Base-by-base conservation (phyloP, 1,140 invertebrate species). In the Lethocerus indicus region DNA sequence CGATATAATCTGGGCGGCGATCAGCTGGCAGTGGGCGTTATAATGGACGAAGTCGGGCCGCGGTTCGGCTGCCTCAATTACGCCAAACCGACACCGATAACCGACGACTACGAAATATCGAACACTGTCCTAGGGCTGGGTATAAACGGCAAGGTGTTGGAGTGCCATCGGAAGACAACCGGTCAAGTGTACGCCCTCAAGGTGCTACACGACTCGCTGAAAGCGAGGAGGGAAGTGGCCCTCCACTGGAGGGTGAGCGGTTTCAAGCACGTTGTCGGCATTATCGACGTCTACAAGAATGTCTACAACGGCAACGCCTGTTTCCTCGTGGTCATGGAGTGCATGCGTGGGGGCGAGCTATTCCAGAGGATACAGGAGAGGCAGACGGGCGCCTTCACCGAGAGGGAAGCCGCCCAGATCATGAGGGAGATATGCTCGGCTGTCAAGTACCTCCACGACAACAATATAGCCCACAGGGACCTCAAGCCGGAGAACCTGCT, bases 211-310 rank as follows among this genome's bases (percentile, higher is more conserved):
- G 94, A 98, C 66, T 86, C 79, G 58, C 70, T 79, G 2, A 97
- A 97, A 68, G 87, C 93, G 0, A 71, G 89, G 53, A 69, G 93
- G 49, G 95, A 98, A 70, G 89, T 97, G 2, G 90, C 95, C 56
- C 69, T 98, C 14, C 95, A 98, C 65, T 95, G 88, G 82, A 75
- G 83, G 61, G 89, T 87, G 0, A 86, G 82, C 56, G 79, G 80
- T 23, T 94, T 89, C 62, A 75, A 77, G 58, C 86, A 97, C 65
- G 94, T 98, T 60, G 93, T 98, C 1, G 81, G 76, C 56, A 86
- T 93, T 23, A 81, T 85, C 57, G 91, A 97, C 71, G 91, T 98
- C 23, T 98, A 93, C 67, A 91, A 97, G 69, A 98, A 98, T 66
- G 78, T 78, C 12, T 93, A 95, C 62, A 80, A 79, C 55, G 86